Evolutionary conservation across 2,113 vertebrate species (phyloP), one percentile per base, ranked within the genome.

Genomic region (Pteropus alecto): DNA sequence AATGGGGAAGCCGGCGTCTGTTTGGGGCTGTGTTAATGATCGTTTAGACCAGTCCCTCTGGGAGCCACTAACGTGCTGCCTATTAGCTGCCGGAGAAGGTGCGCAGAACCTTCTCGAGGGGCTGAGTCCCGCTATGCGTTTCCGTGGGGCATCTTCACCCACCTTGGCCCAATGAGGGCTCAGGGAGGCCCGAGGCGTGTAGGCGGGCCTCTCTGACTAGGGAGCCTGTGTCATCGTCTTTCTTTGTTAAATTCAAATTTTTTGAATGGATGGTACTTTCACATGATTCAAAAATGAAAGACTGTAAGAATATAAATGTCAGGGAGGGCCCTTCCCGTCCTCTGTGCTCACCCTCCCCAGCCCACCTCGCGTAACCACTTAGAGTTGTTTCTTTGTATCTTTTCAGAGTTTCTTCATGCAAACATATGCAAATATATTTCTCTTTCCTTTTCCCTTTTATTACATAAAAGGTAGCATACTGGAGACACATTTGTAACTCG

Each of bases 111-210:
- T 68, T 30, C 35, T 33, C 11, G 2, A 71, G 76, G 54, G 74
- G 16, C 3, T 9, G 16, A 38, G 30, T 21, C 46, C 22, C 18
- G 11, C 67, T 19, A 12, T 3, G 21, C 6, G 60, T 18, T 41
- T 18, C 58, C 12, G 1, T 0, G 0, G 0, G 38, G 15, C 1
- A 0, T 90, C 63, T 48, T 63, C 30, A 41, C 63, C 22, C 9
- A 15, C 3, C 2, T 51, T 60, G 33, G 22, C 60, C 83, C 7
- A 18, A 33, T 26, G 30, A 22, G 2, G 1, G 33, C n/a, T 38
- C 22, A 3, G 18, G 74, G 77, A 28, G 18, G 21, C 15, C 41
- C 16, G 0, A 8, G 54, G 63, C 5, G 1, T 18, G 38, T 15
- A 26, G 41, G 22, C 1, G 9, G 60, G n/a, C 19, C 46, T 28